Percentiles rank a stretch among this genome's conserved stretches.
Evolutionary conservation across 2,113 vertebrate species (phyloP).

Genomic region (Ctenomys sociabilis): DNA sequence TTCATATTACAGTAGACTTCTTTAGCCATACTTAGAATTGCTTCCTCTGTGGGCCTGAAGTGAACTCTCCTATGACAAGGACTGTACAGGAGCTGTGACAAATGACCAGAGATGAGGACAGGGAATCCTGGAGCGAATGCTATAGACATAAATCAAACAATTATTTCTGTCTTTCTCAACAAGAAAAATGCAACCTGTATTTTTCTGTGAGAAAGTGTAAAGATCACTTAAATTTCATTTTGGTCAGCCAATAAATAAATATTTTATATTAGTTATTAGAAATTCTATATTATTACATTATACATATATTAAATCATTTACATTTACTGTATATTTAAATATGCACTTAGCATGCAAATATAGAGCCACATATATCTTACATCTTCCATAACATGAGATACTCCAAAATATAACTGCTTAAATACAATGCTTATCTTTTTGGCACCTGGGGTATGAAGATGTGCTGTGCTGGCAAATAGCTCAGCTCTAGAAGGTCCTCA

Average conservation of each 20-base stretch:
- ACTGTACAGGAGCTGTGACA: background rate
- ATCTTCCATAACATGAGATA: background rate
- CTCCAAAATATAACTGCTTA: background rate
- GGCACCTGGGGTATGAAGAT: background rate
- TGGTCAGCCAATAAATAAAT: slow-evolving; percentile 1
- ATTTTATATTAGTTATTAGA: background rate
- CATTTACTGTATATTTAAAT: background rate
- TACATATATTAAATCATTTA: background rate
- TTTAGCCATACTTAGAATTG: slow-evolving; percentile 1
- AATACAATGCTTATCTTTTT: background rate
- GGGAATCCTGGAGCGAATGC: background rate
- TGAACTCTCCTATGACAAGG: slow-evolving; percentile 1
- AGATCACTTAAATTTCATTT: background rate
- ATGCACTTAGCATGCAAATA: background rate
- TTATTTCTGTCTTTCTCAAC: background rate
- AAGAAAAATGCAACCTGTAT: background rate
- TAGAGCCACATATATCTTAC: background rate
- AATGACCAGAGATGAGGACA: background rate
- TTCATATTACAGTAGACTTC: background rate
- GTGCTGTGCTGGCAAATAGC: background rate
- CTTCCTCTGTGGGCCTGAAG: background rate
- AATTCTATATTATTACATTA: background rate
- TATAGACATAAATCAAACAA: background rate
- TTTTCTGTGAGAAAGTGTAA: slow-evolving; percentile 7
- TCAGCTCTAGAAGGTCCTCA: background rate